Evolutionary conservation across 1,140 invertebrate genomes (phyloP).

Genomic region (Atta colombica): DNA sequence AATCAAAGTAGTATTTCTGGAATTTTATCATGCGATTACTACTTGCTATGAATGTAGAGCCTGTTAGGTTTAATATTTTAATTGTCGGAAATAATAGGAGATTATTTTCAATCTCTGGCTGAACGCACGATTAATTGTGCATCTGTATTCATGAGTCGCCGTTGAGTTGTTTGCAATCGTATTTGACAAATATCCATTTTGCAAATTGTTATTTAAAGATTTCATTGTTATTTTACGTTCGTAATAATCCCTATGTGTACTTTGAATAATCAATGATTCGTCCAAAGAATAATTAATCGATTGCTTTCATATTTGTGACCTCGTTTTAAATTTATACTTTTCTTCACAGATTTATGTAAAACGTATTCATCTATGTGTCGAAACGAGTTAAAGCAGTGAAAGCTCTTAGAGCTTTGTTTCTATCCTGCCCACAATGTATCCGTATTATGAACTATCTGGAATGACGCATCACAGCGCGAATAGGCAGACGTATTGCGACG

Average conservation of each 20-base stretch:
- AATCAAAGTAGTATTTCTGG: constrained; percentile 27
- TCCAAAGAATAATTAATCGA: not conserved
- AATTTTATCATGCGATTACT: constrained; percentile 19
- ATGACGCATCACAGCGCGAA: constrained; percentile 52
- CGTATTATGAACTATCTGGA: constrained; percentile 43
- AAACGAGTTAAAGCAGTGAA: not conserved
- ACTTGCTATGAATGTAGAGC: not conserved
- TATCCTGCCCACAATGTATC: not conserved
- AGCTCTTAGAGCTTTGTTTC: constrained; percentile 9
- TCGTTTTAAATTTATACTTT: not conserved
- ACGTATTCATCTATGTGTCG: not conserved
- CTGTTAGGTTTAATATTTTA: not conserved
- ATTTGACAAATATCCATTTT: constrained; percentile 5
- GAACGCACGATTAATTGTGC: constrained; percentile 22
- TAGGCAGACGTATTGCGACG: constrained; percentile 57
- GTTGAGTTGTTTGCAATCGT: constrained; percentile 15
- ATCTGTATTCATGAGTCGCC: not conserved
- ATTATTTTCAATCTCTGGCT: constrained; percentile 27
- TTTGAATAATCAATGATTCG: not conserved
- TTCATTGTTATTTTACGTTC: not conserved
- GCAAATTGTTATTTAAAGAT: not conserved
- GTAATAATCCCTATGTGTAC: not conserved
- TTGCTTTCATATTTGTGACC: not conserved
- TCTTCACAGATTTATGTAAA: not conserved
- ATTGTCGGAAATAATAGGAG: constrained; percentile 10